Percentiles rank a stretch among this genome's conserved stretches.
Evolutionary conservation across 92 coral and sea anemone genomes (phyloP).

Genomic region (Galaxea fascicularis): DNA sequence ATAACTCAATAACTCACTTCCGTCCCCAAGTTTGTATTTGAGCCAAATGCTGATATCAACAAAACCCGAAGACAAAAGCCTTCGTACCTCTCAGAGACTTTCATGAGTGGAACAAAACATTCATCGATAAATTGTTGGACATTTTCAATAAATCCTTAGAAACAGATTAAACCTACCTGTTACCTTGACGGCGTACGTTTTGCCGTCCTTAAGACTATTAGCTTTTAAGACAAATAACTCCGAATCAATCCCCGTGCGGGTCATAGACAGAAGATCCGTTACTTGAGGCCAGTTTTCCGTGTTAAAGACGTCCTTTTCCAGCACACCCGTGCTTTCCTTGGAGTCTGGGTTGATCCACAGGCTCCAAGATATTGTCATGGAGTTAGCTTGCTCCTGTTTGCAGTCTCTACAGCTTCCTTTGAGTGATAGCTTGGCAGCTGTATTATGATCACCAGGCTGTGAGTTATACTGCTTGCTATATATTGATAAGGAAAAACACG

Average conservation of each 20-base stretch:
- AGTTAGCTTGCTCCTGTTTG: neutral
- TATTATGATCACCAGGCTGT: conserved; percentile 6
- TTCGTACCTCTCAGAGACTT: too few relatives aligned
- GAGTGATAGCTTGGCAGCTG: conserved; percentile 43
- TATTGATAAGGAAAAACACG: neutral
- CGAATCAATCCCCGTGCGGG: conserved; percentile 3
- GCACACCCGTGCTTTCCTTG: neutral
- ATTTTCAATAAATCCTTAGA: neutral
- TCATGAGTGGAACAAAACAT: too few relatives aligned
- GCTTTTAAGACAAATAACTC: conserved; percentile 56
- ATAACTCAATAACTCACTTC: too few relatives aligned
- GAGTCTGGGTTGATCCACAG: neutral
- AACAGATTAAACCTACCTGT: neutral
- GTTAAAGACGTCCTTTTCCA: neutral
- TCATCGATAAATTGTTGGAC: neutral
- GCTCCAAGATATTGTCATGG: conserved; percentile 24
- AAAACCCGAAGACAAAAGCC: too few relatives aligned
- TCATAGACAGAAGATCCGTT: conserved; percentile 13
- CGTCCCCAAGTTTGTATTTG: too few relatives aligned
- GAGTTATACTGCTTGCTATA: conserved; percentile 9
- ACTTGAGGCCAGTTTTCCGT: neutral
- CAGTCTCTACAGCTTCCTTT: conserved; percentile 34
- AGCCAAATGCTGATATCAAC: too few relatives aligned
- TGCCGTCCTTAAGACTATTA: conserved; percentile 43
- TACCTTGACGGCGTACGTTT: conserved; percentile 51